Conservation (phyloP, 2,113 vertebrate species). For the Bubalus kerabau region DNA sequence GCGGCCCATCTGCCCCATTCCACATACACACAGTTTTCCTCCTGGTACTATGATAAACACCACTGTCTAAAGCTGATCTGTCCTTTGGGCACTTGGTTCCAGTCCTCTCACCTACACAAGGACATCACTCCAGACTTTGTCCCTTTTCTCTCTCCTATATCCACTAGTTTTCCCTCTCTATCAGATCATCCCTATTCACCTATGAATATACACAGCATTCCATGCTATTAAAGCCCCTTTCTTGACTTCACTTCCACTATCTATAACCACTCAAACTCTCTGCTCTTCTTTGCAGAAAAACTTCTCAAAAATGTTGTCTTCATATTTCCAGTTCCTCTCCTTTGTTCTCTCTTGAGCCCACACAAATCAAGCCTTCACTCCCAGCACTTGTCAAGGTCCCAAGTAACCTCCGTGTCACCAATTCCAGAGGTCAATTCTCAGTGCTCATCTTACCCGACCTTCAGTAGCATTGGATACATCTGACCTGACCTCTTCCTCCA, state of each 20-base stretch:
- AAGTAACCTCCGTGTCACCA: background rate
- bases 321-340: background rate
- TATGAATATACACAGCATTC: background rate
- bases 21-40: background rate
- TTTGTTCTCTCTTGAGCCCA: background rate
- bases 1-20: background rate
- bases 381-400: background rate
- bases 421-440: background rate
- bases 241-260: background rate
- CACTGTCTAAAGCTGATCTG: background rate
- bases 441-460: background rate
- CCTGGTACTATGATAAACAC: background rate
- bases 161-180: background rate
- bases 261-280: background rate
- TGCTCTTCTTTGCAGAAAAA: conserved; percentile 27
- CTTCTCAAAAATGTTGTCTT: background rate
- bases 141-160: background rate
- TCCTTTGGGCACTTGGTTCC: background rate
- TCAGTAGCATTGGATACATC: background rate
- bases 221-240: background rate
- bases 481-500: background rate
- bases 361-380: background rate
- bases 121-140: background rate
- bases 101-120: background rate
- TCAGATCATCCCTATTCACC: background rate